These are phyloP conservation scores for Hydrocynus forskahlii DNA, from an alignment of 2,797 vertebrate species.

Conservation along the genomic window DNA sequence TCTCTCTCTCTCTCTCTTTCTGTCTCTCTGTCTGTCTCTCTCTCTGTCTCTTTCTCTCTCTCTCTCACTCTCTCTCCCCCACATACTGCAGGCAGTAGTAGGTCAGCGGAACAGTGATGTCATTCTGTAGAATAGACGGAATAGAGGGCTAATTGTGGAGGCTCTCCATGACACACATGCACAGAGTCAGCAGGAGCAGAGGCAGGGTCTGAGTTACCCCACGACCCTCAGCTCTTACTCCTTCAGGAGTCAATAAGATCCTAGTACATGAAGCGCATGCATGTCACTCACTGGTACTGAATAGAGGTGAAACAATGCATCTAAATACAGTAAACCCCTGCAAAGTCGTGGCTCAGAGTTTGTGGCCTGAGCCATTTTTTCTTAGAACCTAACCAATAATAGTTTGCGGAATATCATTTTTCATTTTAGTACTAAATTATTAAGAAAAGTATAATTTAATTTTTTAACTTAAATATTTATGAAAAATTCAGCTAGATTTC, in stretches of 20 bases:
- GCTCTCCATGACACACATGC: conserved; percentile 8
- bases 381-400: too few relatives aligned
- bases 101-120: conserved; percentile 64
- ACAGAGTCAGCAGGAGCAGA: conserved; percentile 37
- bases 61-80: conserved; percentile 53
- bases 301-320: too few relatives aligned
- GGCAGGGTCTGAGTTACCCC: conserved; percentile 15
- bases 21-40: too few relatives aligned
- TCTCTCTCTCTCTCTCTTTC: too few relatives aligned
- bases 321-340: too few relatives aligned
- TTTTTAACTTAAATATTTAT: too few relatives aligned
- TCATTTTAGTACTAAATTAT: too few relatives aligned
- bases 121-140: conserved; percentile 49
- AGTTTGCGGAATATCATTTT: too few relatives aligned
- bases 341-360: too few relatives aligned
- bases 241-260: conserved; percentile 37
- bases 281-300: conserved; percentile 41
- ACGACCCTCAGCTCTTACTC: conserved; percentile 26
- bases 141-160: conserved; percentile 70
- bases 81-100: conserved; percentile 42
- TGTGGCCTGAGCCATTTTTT: too few relatives aligned
- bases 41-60: conserved; percentile 27
- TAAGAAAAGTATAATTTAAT: too few relatives aligned
- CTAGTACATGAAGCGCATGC: conserved; percentile 30
- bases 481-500: too few relatives aligned